Base-by-base conservation (phyloP, 2,797 vertebrate species). In the Benthosema pterotum region DNA sequence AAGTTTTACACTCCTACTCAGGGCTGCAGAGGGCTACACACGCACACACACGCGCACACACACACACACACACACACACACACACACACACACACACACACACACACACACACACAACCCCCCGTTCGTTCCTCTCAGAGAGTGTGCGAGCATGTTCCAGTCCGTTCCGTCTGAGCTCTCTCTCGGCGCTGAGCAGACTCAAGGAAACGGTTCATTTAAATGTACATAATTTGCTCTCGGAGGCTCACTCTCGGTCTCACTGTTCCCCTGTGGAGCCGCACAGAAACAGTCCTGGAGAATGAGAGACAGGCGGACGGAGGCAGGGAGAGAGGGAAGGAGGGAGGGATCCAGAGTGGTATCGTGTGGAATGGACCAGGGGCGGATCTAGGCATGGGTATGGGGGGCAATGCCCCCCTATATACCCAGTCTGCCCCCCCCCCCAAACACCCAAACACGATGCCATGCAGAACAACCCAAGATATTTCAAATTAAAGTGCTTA, bases 151-250 rank as follows among this genome's bases (percentile, higher is more conserved):
- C 17, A 11, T 63, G 74, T 80, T 82, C 78, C 80, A 74, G 77
- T 77, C 80, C 73, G 84, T 90, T 90, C 87, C 83, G 56, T 90
- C 82, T 88, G 84, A 91, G 87, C 85, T 86, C 83, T 69, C 63
- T 86, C 78, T 84, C 82, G 69, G 84, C 75, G 70, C 89, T 88
- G 86, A 85, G 87, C 79, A 88, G 88, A 88, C 84, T 89, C 84
- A 88, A 86, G 83, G 88, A 88, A 88, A 90, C 81, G 81, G 77
- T 89, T 92, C 83, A 90, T 92, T 91, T 89, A 90, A 92, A 92
- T 91, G 88, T 92, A 88, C 89, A 91, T 88, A 91, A 91, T 91
- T 90, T 90, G 78, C 82, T 83, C 82, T 84, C 65, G 73, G 72
- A 78, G 80, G 87, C 80, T 86, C 78, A 82, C 79, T 88, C 84